Conservation (phyloP, 2,797 vertebrate species). For the Dromococcyx pavoninus region DNA sequence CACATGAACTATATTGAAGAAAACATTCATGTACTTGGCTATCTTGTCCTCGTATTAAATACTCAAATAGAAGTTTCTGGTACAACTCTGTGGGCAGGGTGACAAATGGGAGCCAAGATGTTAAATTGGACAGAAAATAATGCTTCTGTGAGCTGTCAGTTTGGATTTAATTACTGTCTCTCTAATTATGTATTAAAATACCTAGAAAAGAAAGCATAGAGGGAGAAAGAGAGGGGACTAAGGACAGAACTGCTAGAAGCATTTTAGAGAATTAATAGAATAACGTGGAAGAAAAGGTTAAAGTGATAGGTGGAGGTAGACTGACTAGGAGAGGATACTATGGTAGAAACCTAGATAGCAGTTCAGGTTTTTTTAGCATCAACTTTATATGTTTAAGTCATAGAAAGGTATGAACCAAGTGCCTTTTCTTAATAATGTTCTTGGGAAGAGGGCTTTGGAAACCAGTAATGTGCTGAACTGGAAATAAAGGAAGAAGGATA, state of each 20-base stretch:
- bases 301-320: not conserved
- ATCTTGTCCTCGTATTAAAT: not conserved
- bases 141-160: not conserved
- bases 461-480: not conserved
- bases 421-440: not conserved
- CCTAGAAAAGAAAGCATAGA: not conserved
- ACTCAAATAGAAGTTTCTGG: not conserved
- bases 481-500: not conserved
- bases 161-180: not conserved
- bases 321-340: not conserved
- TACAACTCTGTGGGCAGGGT: not conserved
- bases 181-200: slow-evolving; percentile 11
- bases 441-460: not conserved
- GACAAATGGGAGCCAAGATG: not conserved
- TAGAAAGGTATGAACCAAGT: not conserved
- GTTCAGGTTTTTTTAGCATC: not conserved
- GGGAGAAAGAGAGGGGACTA: not conserved
- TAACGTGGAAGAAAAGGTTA: not conserved
- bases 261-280: not conserved
- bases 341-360: not conserved
- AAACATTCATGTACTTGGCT: not conserved
- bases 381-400: not conserved
- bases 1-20: not conserved
- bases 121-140: not conserved
- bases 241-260: not conserved